These are phyloP conservation scores for Dryobates pubescens DNA, from an alignment of 2,797 vertebrate genomes.

Conservation along the genomic window DNA sequence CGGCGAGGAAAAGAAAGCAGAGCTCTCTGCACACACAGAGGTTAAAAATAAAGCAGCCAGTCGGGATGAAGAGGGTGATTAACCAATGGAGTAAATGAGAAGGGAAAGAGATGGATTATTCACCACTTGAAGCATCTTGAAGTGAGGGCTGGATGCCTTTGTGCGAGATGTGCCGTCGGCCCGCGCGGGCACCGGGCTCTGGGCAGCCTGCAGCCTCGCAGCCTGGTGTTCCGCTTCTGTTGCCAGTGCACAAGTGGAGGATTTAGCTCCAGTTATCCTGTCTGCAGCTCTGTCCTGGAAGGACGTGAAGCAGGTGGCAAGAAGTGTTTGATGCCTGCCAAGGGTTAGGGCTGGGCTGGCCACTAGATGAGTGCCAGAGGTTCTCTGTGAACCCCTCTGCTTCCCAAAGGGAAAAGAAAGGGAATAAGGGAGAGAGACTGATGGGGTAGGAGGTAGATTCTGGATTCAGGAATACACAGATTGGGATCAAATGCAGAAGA, in stretches of 20 bases:
- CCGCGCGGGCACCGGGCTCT: background rate
- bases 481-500: too few species aligned
- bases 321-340: background rate
- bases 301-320: background rate
- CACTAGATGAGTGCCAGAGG: too few species aligned
- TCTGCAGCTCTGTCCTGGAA: background rate
- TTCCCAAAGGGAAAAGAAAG: too few species aligned
- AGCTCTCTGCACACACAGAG: background rate
- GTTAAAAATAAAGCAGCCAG: constrained; percentile 8
- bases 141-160: background rate
- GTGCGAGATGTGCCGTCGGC: background rate
- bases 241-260: background rate
- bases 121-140: constrained; percentile 34
- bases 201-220: background rate
- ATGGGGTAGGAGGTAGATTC: too few species aligned
- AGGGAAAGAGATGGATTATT: constrained; percentile 22
- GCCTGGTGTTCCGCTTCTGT: background rate
- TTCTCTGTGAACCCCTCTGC: too few species aligned
- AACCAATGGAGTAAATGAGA: background rate
- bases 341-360: too few species aligned
- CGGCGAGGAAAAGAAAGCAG: constrained; percentile 1
- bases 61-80: constrained; percentile 2
- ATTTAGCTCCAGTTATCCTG: background rate
- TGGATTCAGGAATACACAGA: too few species aligned
- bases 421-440: too few species aligned